phyloP scores from a whole-genome alignment of 2,113 vertebrate species.

The Euleptes europaea region DNA sequence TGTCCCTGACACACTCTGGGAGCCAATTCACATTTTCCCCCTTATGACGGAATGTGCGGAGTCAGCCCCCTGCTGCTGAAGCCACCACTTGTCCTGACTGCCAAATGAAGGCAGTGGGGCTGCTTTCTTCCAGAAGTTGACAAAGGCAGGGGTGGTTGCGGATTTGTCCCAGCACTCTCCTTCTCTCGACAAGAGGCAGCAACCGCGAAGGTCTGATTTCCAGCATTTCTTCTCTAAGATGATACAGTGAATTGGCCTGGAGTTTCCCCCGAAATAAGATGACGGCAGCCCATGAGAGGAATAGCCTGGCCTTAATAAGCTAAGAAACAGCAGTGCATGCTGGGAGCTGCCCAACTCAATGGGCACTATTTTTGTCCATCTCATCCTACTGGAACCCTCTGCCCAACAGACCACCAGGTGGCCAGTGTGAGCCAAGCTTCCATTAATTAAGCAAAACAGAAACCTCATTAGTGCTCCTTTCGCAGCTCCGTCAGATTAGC shows the following conservation, averaged over 20 bases:
- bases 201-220: neutral
- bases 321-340: neutral
- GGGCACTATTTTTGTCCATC: neutral
- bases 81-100: neutral
- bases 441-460: constrained; percentile 39
- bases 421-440: neutral
- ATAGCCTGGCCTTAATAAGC: neutral
- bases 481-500: constrained; percentile 27
- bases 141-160: neutral
- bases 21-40: neutral
- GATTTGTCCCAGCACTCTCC: neutral
- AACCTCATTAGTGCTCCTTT: constrained; percentile 37
- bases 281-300: too few species aligned
- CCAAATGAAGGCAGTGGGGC: neutral
- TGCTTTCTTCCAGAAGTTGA: neutral
- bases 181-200: neutral
- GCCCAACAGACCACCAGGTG: neutral
- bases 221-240: neutral
- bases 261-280: neutral
- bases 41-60: neutral
- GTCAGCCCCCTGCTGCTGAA: neutral
- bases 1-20: neutral
- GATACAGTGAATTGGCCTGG: neutral
- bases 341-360: neutral
- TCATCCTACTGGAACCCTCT: neutral